Base-by-base conservation (phyloP, 2,113 vertebrate species). In the Phaethornis superciliosus region DNA sequence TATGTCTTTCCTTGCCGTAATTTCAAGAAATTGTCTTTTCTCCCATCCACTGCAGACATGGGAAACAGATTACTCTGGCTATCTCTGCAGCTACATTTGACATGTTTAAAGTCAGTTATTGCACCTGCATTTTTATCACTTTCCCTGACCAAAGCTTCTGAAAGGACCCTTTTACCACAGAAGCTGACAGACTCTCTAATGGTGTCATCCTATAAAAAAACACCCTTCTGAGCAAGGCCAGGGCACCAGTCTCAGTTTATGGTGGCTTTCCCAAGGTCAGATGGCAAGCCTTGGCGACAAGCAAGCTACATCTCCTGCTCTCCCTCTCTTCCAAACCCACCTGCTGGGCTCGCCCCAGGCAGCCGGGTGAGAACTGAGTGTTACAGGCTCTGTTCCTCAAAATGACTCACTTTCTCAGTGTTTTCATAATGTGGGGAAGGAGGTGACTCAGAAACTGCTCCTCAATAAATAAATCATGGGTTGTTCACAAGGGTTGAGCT, bases 361-460 rank as follows among this genome's bases (percentile, higher is more conserved):
- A 82, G 75, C 42, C 2, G 69, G 56, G 89, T 56, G 79, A 92
- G 91, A 94, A 86, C 40, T 4, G 69, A 91, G 51, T 56, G 76
- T 76, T 78, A 65, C 22, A 83, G 88, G 85, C 90, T 95, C 64
- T n/a, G 60, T 33, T 95, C 77, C 77, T 85, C 76, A 49, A 64
- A 90, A 86, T 96, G 65, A 95, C 69, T 96, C 94, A 96, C 72
- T 95, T 97, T 95, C 88, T 20, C 95, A 86, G 72, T 88, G 88
- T 94, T 96, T 95, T 58, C 75, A 42, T 86, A 91, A 93, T 68
- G 65, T 54, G 54, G 58, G 60, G 79, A 91, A 90, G 69, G 80
- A 93, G 84, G 85, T 96, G 96, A 95, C 88, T 96, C 94, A 97
- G 94, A 96, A 93, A 68, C 69, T 92, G 58, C 76, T 95, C 71